These are phyloP conservation scores for Drosophila mettleri DNA, from an alignment of 2,888 invertebrate genomes.

Conservation along the genomic window DNA sequence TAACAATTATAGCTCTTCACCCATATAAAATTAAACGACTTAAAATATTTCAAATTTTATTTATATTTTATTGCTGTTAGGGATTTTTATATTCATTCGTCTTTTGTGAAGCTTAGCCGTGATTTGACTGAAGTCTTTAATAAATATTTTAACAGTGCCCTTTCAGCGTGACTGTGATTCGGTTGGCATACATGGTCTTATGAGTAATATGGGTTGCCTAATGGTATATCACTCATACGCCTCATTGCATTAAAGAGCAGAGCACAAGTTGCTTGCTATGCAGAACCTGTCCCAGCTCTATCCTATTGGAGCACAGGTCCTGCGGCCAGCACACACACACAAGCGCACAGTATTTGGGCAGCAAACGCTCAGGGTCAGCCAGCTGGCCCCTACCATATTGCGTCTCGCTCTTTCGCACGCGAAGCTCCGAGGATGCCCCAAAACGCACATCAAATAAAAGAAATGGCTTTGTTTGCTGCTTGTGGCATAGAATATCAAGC, in stretches of 20 bases:
- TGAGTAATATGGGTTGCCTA: conserved; percentile 29
- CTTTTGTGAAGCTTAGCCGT: not conserved
- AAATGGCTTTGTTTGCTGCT: conserved; percentile 80
- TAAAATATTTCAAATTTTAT: not conserved
- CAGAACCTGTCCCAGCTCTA: conserved; percentile 24
- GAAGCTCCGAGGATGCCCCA: conserved; percentile 23
- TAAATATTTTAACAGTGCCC: conserved; percentile 25
- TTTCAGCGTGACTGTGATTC: not conserved
- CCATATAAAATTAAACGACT: not conserved
- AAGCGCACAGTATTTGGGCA: conserved; percentile 34
- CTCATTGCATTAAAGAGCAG: conserved; percentile 25
- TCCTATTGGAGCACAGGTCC: conserved; percentile 32
- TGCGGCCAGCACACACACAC: conserved; percentile 24
- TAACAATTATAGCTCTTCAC: too few species aligned
- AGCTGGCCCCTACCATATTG: conserved; percentile 21
- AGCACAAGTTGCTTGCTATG: conserved; percentile 35
- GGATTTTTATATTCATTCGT: not conserved
- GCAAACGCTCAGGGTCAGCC: conserved; percentile 37
- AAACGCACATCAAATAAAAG: conserved; percentile 79
- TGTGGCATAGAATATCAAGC: conserved; percentile 78
- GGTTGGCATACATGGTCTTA: not conserved
- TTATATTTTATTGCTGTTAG: too few species aligned
- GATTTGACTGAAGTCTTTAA: conserved; percentile 7
- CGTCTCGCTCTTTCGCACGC: conserved; percentile 3
- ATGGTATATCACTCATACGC: conserved; percentile 48